A percentile compares a stretch with the other conserved stretches of the same genome.
phyloP scores from a whole-genome alignment of 2,113 vertebrate genomes.

The Bubo blakistoni region DNA sequence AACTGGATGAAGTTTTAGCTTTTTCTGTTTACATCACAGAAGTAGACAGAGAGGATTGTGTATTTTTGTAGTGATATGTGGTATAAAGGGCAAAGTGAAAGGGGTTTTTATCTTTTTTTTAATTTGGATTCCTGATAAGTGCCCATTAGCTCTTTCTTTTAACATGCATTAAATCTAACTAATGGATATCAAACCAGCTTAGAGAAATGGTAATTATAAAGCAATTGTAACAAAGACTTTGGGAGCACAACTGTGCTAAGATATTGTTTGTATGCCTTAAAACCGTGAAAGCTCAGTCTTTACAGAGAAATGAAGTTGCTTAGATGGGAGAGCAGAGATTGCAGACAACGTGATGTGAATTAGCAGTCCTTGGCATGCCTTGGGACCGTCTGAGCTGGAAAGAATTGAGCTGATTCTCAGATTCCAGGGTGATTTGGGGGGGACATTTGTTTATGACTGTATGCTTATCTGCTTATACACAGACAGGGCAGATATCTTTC shows the following conservation, averaged over 20 bases:
- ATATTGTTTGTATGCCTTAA: background rate
- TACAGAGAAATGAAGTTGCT: background rate
- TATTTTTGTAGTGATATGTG: background rate
- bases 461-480: background rate
- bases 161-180: slow-evolving; percentile 55
- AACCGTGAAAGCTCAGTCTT: background rate
- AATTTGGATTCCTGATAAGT: slow-evolving; percentile 32
- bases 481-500: background rate
- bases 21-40: background rate
- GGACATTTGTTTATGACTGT: background rate
- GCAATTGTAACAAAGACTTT: slow-evolving; percentile 12
- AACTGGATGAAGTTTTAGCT: background rate
- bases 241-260: background rate
- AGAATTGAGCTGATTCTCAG: background rate
- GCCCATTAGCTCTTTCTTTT: slow-evolving; percentile 51
- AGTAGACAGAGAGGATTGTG: background rate
- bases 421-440: background rate
- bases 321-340: background rate
- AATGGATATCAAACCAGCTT: slow-evolving; percentile 57
- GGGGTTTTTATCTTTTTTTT: background rate
- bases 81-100: slow-evolving; percentile 23
- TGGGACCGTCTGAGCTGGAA: background rate
- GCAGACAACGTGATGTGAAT: background rate
- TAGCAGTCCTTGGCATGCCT: background rate
- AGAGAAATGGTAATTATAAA: slow-evolving; percentile 50